Base-by-base conservation (phyloP, 2,797 vertebrate species). In the Diplodus sargus region DNA sequence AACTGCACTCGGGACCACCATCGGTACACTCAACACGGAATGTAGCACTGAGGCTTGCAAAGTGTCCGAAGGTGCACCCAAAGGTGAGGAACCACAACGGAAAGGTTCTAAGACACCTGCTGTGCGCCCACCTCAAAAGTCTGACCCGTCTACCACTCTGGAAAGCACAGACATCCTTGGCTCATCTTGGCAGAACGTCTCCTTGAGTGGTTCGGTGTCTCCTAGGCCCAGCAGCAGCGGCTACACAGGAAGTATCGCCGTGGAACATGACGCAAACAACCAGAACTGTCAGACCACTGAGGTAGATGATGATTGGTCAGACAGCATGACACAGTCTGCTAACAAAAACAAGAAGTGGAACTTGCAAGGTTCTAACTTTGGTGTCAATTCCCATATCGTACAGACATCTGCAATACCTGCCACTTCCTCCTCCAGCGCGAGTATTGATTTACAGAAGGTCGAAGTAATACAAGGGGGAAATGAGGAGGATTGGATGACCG, bases 1-100 rank as follows among this genome's bases (percentile, higher is more conserved):
- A 76, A 97, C 97, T 0, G 85, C 96, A 0, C 81, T 99, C 22
- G 95, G 93, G 78, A 98, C 97, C 1, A 96, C 96, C 56, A 94
- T 95, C 0, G 89, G 83, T 74, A 90, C 34, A 3, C 2, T 74
- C 1, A 89, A 93, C 61, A 94, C 94, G 0, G 54, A 86, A 30
- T 92, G 90, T 53, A 16, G 15, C 25, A 58, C 89, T 0, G 91
- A 95, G 53, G 79, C 68, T 47, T 11, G 25, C 58, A 70, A 51
- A 34, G 65, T 34, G 16, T 22, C 43, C 28, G 45, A 62, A 20
- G 23, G 61, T 4, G 47, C 4, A 11, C 4, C 15, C 0, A 15
- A 51, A 48, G 58, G 53, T 87, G 18, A 10, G 0, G 22, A 76
- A 48, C 28, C 70, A 23, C 48, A 57, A 45, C 57, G 56, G 16